phyloP scores from a whole-genome alignment of 2,113 vertebrate species.

The Takifugu bimaculatus region DNA sequence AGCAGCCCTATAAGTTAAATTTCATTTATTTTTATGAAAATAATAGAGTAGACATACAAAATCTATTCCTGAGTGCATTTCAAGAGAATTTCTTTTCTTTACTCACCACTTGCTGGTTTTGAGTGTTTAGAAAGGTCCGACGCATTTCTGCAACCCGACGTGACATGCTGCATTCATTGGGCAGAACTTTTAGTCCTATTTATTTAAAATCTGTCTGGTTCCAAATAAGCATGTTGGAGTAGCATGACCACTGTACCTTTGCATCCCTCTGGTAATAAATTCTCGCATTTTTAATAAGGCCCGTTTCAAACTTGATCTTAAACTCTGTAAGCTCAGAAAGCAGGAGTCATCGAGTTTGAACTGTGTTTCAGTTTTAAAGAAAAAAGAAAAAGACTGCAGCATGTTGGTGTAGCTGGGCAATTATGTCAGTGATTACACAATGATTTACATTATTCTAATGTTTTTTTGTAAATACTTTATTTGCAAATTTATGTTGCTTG shows the following conservation, averaged over 20 bases:
- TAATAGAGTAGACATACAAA: slow-evolving; percentile 66
- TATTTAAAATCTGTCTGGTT: slow-evolving; percentile 42
- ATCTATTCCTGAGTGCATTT: slow-evolving; percentile 57
- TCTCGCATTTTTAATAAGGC: slow-evolving; percentile 9
- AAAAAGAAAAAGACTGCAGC: slow-evolving; percentile 50
- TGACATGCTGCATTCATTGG: slow-evolving; percentile 46
- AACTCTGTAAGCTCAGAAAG: slow-evolving; percentile 7
- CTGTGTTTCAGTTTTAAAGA: neutral
- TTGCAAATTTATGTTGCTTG: slow-evolving; percentile 70
- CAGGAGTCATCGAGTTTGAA: neutral
- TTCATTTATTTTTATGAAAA: slow-evolving; percentile 66
- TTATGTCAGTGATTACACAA: slow-evolving; percentile 47
- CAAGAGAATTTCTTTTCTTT: slow-evolving; percentile 31
- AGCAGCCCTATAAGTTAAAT: slow-evolving; percentile 66
- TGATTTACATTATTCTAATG: slow-evolving; percentile 66
- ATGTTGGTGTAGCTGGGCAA: slow-evolving; percentile 45
- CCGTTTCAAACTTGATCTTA: slow-evolving; percentile 4
- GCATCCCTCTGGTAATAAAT: neutral
- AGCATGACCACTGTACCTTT: slow-evolving; percentile 16
- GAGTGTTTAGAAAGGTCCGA: slow-evolving; percentile 21
- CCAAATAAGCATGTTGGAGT: slow-evolving; percentile 21
- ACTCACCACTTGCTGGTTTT: slow-evolving; percentile 35
- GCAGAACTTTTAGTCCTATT: slow-evolving; percentile 39
- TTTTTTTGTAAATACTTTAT: slow-evolving; percentile 73
- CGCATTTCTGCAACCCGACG: slow-evolving; percentile 25